Percentiles rank a stretch among this genome's conserved stretches.
Evolutionary conservation across 2,888 invertebrate species (phyloP).

Genomic region (Eugnorisma glareosa): DNA sequence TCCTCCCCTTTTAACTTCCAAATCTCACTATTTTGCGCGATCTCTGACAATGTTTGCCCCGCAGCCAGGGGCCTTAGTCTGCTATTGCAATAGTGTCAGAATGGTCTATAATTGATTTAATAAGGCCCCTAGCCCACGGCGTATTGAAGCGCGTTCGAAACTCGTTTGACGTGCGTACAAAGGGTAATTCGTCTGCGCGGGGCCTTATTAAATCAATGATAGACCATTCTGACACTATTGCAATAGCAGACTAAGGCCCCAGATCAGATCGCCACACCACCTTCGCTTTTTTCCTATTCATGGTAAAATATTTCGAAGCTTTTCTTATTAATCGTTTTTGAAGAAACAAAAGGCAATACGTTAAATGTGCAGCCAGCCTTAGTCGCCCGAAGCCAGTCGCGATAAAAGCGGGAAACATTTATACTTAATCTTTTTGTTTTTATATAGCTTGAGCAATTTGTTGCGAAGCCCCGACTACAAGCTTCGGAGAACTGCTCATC

Average conservation of each 20-base stretch:
- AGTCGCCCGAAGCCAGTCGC: constrained; percentile 54
- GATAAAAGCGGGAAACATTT: constrained; percentile 74
- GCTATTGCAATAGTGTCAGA: too few relatives aligned
- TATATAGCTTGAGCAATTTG: constrained; percentile 70
- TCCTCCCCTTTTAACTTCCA: not conserved
- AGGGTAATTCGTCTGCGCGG: too few relatives aligned
- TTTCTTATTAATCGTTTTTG: not conserved
- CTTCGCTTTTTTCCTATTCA: not conserved
- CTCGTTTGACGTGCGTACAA: too few relatives aligned
- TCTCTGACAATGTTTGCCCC: not conserved
- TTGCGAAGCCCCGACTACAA: constrained; percentile 57
- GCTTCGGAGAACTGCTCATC: constrained; percentile 33
- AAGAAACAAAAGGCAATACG: constrained; percentile 13
- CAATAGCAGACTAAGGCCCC: too few relatives aligned
- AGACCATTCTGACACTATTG: too few relatives aligned
- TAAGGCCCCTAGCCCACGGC: too few relatives aligned
- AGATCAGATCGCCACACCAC: not conserved
- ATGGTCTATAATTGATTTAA: too few relatives aligned
- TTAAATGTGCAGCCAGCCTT: constrained; percentile 43
- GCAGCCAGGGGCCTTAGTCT: too few relatives aligned
- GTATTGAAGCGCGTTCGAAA: too few relatives aligned
- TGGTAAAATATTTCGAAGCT: not conserved
- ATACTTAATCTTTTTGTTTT: constrained; percentile 74
- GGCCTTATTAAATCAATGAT: too few relatives aligned
- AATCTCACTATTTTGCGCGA: not conserved